Base-by-base conservation (phyloP, 2,797 vertebrate genomes). In the Myioborus miniatus region DNA sequence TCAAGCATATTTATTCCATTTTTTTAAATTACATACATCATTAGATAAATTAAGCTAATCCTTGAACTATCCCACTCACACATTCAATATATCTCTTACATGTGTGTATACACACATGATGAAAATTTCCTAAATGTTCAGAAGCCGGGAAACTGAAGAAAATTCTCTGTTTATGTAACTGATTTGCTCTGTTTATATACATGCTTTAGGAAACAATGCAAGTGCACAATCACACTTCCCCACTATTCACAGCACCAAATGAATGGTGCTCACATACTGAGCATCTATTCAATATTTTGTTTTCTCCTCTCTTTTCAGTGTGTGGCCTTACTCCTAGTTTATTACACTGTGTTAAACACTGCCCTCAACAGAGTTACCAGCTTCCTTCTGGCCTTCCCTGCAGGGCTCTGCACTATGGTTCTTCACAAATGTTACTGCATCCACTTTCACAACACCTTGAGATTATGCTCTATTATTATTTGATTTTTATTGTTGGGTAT, bases 251-350 rank as follows among this genome's bases (percentile, higher is more conserved):
- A 72, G 64, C 56, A 64, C 30, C 80, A 84, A 83, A 79, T 60
- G 85, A 90, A 87, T 67, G 74, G 67, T 52, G 39, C 44, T 82
- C 55, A 64, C 47, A 65, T 83, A 97, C 86, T 70, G 59, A 90
- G 81, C 77, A 94, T 64, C 90, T 89, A 90, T 87, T 95, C 78
- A 87, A 90, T 93, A 96, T 95, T 89, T 92, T 94, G 87, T 91
- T 94, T 96, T 90, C 89, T 87, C 62, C 81, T 86, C 71, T 59
- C 52, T 64, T 37, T 83, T 89, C 83, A 80, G 83, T 82, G 64
- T 93, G 93, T 94, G 83, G 86, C 83, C 83, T 82, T 81, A 49
- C 53, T 79, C 86, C 92, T 83, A 83, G 87, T 93, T 94, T 91
- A 92, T 72, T 82, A 79, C 56, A 60, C 74, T 60, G 83, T 94